phyloP scores from a whole-genome alignment of 2,113 vertebrate species.

The Cyanoderma ruficeps region DNA sequence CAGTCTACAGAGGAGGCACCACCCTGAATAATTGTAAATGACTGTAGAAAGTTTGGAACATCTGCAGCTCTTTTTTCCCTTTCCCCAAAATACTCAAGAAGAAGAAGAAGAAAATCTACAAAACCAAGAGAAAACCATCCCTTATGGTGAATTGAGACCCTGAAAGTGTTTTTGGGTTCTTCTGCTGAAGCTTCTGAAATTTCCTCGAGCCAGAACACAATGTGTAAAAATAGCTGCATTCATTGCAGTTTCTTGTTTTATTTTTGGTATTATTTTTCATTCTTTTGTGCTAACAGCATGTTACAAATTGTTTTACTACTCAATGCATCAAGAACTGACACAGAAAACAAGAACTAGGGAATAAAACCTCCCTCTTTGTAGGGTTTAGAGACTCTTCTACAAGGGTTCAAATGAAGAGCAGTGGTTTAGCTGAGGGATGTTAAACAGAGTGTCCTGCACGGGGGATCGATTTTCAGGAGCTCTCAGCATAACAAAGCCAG shows the following conservation, averaged over 20 bases:
- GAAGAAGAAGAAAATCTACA: neutral
- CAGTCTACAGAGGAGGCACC: slow-evolving; percentile 40
- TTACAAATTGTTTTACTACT: slow-evolving; percentile 61
- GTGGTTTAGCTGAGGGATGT: neutral
- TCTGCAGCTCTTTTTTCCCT: neutral
- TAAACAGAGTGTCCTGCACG: neutral
- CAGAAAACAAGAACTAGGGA: slow-evolving; percentile 24
- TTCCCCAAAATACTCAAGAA: neutral
- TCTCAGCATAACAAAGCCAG: neutral
- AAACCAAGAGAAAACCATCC: neutral
- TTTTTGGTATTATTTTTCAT: slow-evolving; percentile 62
- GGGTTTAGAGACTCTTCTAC: neutral
- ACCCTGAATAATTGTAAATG: slow-evolving; percentile 20
- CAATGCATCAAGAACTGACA: slow-evolving; percentile 37
- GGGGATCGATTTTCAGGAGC: neutral
- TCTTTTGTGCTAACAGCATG: slow-evolving; percentile 51
- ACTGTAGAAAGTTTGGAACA: slow-evolving; percentile 1
- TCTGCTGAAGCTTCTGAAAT: slow-evolving; percentile 36
- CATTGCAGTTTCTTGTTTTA: slow-evolving; percentile 51
- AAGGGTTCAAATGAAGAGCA: neutral
- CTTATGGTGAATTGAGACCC: neutral
- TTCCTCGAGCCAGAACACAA: slow-evolving; percentile 35
- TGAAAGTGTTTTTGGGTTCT: neutral
- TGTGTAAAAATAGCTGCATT: slow-evolving; percentile 53
- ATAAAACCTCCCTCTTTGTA: neutral